Percentiles rank a stretch among this genome's conserved stretches.
phyloP scores from a whole-genome alignment of 2,888 invertebrate species.

The Heliothis peltigera region DNA sequence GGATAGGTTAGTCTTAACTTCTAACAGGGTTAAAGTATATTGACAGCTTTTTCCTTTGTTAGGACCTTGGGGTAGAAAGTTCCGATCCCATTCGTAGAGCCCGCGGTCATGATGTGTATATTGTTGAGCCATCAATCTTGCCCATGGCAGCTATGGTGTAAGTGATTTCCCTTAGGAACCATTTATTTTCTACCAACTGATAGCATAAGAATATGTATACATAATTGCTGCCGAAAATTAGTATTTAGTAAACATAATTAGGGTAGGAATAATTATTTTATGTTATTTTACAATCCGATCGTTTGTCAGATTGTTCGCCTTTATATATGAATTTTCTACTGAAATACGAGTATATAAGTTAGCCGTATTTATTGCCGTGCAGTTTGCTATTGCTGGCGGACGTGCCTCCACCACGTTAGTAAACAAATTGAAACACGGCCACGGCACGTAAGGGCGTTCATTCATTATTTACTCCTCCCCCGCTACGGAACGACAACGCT shows the following conservation, averaged over 20 bases:
- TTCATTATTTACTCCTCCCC: conserved; percentile 56
- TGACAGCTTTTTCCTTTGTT: conserved; percentile 8
- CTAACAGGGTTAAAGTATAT: conserved; percentile 11
- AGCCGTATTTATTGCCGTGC: conserved; percentile 38
- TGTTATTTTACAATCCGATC: neutral
- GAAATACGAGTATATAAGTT: conserved; percentile 14
- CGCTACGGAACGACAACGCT: conserved; percentile 44
- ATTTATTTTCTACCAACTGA: conserved; percentile 25
- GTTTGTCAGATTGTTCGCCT: neutral
- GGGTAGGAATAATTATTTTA: neutral
- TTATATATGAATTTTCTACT: conserved; percentile 40
- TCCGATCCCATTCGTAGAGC: neutral
- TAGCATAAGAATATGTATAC: conserved; percentile 13
- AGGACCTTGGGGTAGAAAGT: neutral
- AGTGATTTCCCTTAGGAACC: conserved; percentile 44
- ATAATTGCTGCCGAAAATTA: neutral
- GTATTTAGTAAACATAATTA: too few species aligned
- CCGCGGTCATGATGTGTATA: conserved; percentile 21
- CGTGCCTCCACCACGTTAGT: conserved; percentile 56
- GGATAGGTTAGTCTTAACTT: neutral
- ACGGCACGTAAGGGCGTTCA: conserved; percentile 48
- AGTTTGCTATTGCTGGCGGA: conserved; percentile 24
- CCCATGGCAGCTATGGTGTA: conserved; percentile 24
- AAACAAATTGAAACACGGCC: conserved; percentile 61
- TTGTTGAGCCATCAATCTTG: conserved; percentile 44